Conservation (phyloP, 1,140 invertebrate species). For the Lasioglossum albipes region DNA sequence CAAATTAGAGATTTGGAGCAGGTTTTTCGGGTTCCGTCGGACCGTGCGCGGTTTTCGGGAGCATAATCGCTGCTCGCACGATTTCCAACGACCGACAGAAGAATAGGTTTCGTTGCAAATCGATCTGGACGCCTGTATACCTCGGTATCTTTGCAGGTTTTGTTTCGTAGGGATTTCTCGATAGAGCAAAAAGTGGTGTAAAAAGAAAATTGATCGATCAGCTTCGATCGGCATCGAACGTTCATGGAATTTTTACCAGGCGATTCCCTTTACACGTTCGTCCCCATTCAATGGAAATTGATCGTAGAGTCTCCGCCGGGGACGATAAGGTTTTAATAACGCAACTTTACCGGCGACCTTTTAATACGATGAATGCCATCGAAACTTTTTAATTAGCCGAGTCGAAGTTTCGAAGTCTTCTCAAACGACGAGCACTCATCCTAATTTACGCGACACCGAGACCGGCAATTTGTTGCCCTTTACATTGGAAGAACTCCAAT, state of each 20-base stretch:
- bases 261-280: background rate
- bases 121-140: background rate
- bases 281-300: background rate
- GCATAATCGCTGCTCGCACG: too few relatives aligned
- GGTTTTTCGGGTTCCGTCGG: too few relatives aligned
- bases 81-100: background rate
- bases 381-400: constrained; percentile 1
- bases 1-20: too few relatives aligned
- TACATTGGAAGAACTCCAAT: too few relatives aligned
- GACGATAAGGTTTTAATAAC: constrained; percentile 1
- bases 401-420: background rate
- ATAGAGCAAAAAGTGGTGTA: too few relatives aligned
- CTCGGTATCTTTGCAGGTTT: background rate
- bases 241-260: background rate
- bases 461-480: background rate
- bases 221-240: background rate
- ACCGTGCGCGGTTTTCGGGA: too few relatives aligned
- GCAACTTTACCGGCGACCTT: background rate
- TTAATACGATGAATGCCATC: background rate
- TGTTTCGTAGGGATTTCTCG: background rate
- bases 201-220: background rate
- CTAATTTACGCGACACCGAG: too few relatives aligned
- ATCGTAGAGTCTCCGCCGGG: background rate
- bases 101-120: background rate
- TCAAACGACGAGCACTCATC: background rate